These are phyloP conservation scores for Picus viridis DNA, from an alignment of 2,797 vertebrate genomes.

Conservation along the genomic window DNA sequence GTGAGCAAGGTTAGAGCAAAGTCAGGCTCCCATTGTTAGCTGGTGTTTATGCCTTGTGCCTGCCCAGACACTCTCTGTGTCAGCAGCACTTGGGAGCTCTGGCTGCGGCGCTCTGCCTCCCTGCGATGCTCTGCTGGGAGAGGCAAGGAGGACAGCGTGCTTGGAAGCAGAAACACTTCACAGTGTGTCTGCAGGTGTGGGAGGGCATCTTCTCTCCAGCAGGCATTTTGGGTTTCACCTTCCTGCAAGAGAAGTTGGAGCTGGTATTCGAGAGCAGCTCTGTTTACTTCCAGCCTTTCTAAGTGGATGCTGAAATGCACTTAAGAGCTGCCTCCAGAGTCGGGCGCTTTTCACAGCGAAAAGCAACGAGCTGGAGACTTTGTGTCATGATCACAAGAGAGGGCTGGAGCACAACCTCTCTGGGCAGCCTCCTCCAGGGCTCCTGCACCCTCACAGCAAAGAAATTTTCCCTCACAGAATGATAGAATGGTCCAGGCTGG, in stretches of 20 bases:
- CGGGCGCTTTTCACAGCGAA: accelerated
- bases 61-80: neutral
- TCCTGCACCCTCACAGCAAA: no score
- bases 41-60: neutral
- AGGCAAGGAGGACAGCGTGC: neutral
- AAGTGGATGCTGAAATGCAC: neutral
- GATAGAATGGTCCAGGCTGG: no score
- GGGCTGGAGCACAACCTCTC: no score
- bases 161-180: neutral
- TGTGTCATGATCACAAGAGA: neutral
- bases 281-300: neutral
- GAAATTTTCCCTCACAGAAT: no score
- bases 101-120: accelerated
- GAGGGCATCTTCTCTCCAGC: neutral
- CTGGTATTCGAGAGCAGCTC: neutral
- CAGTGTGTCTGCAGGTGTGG: neutral
- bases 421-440: no score
- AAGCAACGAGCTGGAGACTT: neutral
- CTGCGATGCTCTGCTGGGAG: neutral
- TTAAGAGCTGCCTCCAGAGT: neutral
- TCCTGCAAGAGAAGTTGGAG: neutral
- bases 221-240: accelerated
- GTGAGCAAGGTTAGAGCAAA: neutral
- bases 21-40: neutral
- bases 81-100: neutral